Evolutionary conservation across 2,888 invertebrate genomes (phyloP), one percentile per base, ranked within the genome.

Genomic region (Mythimna albipuncta): DNA sequence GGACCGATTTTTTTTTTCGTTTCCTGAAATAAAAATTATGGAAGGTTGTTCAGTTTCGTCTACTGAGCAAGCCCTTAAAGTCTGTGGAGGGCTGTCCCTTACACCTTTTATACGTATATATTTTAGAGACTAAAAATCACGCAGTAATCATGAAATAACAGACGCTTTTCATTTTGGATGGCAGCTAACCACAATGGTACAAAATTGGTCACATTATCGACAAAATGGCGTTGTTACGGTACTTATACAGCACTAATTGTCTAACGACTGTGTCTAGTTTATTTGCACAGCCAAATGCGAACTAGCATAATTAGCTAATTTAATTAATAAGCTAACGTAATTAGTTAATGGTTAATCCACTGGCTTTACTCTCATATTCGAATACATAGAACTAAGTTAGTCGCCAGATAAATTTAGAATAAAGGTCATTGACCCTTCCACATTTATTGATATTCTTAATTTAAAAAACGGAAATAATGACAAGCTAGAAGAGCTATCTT

Each of bases 241-340:
- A 32, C 41, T 38, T 58, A 59, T 58, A 44, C n/a, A 10, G 13
- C 6, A 67, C 21, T 64, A 75, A 80, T 79, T 61, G 57, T 57
- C 72, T 67, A 72, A 82, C 63, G 57, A 69, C 71, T 62, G n/a
- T 64, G 69, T 55, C 61, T 58, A 64, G 50, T 70, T 71, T 80
- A 69, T 82, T 81, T 69, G 50, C 61, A 47, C 32, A 69, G 64
- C 63, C 63, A 75, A 77, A 76, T 66, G 77, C 58, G 66, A 70
- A 75, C 79, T 78, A 78, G 70, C 72, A 63, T 84, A 72, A 75
- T 79, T 70, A 85, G 65, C 57, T 78, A 82, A 74, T 72, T 79
- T 76, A 76, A 76, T 72, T 82, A 84, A 70, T 83, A 72, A 72
- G 78, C 69, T 55, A 68, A 81, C 72, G 63, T 84, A 75, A 81